phyloP scores from a whole-genome alignment of 2,113 vertebrate species.

The Psammodynastes pulverulentus region DNA sequence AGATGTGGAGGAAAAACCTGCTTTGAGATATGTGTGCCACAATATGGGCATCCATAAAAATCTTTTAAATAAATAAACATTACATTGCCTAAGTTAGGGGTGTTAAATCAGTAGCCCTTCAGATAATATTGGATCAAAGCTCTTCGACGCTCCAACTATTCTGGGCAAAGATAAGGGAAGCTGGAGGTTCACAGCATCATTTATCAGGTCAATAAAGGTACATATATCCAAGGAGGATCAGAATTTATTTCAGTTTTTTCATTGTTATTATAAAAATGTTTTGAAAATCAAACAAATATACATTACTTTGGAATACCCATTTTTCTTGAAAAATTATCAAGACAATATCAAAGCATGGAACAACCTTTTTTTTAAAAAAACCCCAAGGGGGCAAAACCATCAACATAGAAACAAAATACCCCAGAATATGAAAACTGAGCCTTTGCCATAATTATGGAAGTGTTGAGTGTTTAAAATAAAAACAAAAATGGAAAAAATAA shows the following conservation, averaged over 20 bases:
- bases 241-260: background rate
- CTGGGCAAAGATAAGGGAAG: background rate
- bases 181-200: background rate
- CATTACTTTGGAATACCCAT: background rate
- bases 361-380: background rate
- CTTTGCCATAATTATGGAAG: background rate
- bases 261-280: background rate
- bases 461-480: background rate
- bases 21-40: background rate
- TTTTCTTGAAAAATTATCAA: background rate
- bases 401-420: background rate
- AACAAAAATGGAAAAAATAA: background rate
- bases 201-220: background rate
- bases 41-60: background rate
- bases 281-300: background rate
- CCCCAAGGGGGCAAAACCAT: background rate
- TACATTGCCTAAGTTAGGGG: background rate
- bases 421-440: background rate
- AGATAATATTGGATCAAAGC: background rate
- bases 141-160: background rate
- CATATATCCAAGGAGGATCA: background rate
- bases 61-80: background rate
- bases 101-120: background rate
- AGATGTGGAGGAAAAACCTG: background rate
- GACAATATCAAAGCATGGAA: background rate